These are phyloP conservation scores for Anorthoa munda DNA, from an alignment of 2,888 invertebrate genomes.

Conservation along the genomic window DNA sequence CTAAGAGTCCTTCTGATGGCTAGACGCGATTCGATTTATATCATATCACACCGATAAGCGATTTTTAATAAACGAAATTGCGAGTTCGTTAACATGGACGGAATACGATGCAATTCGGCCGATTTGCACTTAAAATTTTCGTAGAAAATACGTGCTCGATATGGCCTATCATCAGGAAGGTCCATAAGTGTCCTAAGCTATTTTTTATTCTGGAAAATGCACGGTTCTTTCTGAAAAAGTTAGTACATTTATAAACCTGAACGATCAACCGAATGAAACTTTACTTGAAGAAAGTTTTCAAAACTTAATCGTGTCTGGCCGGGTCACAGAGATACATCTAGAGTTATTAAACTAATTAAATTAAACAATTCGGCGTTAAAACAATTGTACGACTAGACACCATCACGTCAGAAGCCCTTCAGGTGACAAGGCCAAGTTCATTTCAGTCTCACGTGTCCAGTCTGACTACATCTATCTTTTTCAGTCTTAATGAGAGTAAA, in stretches of 20 bases:
- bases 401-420: constrained; percentile 69
- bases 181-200: no score
- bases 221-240: no score
- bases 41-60: no score
- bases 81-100: no score
- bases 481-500: constrained; percentile 22
- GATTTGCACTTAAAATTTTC: no score
- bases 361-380: constrained; percentile 39
- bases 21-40: no score
- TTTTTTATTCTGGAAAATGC: no score
- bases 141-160: no score
- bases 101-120: no score
- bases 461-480: constrained; percentile 19
- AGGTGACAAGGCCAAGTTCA: constrained; percentile 76
- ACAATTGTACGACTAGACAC: constrained; percentile 33
- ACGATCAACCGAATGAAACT: not conserved
- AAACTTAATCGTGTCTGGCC: not conserved
- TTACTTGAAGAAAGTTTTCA: not conserved
- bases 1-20: no score
- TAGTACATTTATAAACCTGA: not conserved
- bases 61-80: no score
- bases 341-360: constrained; percentile 22
- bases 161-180: no score
- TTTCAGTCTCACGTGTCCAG: constrained; percentile 60
- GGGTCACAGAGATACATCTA: not conserved